Evolutionary conservation across 2,888 invertebrate genomes (phyloP), one percentile per base, ranked within the genome.

Genomic region (Notodonta dromedarius): DNA sequence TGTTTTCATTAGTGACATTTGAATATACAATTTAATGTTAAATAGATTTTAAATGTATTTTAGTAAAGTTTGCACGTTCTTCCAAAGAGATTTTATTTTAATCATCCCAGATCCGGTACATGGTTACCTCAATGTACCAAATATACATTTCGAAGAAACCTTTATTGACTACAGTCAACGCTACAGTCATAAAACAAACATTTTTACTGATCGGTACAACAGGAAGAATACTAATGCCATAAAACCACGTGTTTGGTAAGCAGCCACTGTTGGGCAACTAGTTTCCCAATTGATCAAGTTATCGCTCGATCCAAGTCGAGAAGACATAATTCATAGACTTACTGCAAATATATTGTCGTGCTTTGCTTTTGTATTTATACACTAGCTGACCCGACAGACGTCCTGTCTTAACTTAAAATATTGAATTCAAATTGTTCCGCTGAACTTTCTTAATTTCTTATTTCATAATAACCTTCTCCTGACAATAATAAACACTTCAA

Each of bases 1-100:
- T 46, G 46, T 46, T 46, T 46, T 46, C 46, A 46, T 46, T 46
- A 46, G 46, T 46, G 13, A 46, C 13, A 46, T 46, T n/a, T 46
- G 46, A 46, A 46, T 46, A n/a, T 46, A 11, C n/a, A n/a, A 11
- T 6, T n/a, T 9, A 46, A n/a, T 46, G 5, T 46, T 46, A n/a
- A 13, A n/a, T n/a, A 46, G 46, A 46, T 46, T n/a, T n/a, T n/a
- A 46, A n/a, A n/a, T 46, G 9, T 42, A 11, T 42, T 11, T 42
- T 3, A 42, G 42, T 42, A 42, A 42, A 48, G 16, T 50, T 16
- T 9, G 16, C 48, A 16, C 16, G 16, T 16, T 14, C 14, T n/a
- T 48, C 13, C n/a, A 50, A 50, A 50, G 5, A 2, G 50, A 16
- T 50, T 9, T 8, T 16, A 50, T 50, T 50, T 50, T 8, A 16